Percentiles rank a stretch among this genome's conserved stretches.
Conservation (phyloP, 2,888 invertebrate genomes). For the Eueremaeus valkanovi region DNA sequence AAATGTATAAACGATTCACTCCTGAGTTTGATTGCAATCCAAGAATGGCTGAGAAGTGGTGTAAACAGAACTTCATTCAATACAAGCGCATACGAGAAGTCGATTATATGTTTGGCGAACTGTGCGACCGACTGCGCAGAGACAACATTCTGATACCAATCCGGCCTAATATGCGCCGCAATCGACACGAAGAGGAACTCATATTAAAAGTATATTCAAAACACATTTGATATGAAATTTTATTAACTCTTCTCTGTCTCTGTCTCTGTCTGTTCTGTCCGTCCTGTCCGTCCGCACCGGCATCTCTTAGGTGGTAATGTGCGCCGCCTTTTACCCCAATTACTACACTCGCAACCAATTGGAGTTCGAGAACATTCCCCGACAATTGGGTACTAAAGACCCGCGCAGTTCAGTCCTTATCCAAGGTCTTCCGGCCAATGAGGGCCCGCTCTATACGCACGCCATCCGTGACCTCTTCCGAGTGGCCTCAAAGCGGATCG, state of each 20-base stretch:
- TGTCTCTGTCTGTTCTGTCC: background rate
- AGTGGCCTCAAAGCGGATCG: constrained; percentile 45
- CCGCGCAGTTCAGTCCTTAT: constrained; percentile 69
- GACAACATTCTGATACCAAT: constrained; percentile 52
- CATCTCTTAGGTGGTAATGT: constrained; percentile 70
- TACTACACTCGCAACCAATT: constrained; percentile 65
- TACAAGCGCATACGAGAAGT: constrained; percentile 69
- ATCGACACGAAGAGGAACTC: constrained; percentile 58
- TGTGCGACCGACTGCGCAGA: constrained; percentile 5
- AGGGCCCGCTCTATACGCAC: constrained; percentile 51
- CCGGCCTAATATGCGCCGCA: constrained; percentile 52
- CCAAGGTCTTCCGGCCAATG: constrained; percentile 52
- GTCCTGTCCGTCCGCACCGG: background rate
- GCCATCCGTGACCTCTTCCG: constrained; percentile 43
- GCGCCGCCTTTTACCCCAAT: constrained; percentile 89
- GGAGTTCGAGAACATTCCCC: background rate
- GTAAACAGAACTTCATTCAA: constrained; percentile 65
- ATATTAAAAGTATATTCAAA: constrained; percentile 60
- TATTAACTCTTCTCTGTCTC: background rate
- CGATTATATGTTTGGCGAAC: constrained; percentile 47
- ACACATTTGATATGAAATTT: constrained; percentile 49
- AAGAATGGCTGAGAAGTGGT: constrained; percentile 71
- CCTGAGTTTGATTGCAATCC: constrained; percentile 1
- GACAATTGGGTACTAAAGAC: constrained; percentile 58
- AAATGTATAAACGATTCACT: constrained; percentile 55